Evolutionary conservation across 2,797 vertebrate genomes (phyloP).

Genomic region (Strix occidentalis): DNA sequence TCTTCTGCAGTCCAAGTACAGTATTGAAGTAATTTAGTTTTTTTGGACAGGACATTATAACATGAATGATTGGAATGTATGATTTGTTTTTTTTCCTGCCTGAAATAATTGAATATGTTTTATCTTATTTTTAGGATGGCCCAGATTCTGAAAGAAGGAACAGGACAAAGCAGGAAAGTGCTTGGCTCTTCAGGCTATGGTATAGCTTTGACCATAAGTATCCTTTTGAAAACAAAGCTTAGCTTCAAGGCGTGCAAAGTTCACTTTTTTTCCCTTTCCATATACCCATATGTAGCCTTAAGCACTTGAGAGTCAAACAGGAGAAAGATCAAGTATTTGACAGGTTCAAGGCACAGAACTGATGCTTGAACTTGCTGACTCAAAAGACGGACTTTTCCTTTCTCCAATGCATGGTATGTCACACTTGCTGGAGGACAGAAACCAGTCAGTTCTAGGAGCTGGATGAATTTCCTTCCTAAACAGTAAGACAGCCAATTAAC

Average conservation of each 20-base stretch:
- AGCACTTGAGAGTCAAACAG: not conserved
- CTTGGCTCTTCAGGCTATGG: slow-evolving; percentile 97
- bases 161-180: slow-evolving; percentile 93
- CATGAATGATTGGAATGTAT: not conserved
- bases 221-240: slow-evolving; percentile 81
- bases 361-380: not conserved
- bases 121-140: slow-evolving; percentile 81
- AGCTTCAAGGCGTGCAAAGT: not conserved
- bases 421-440: not conserved
- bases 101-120: slow-evolving; percentile 12
- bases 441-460: not conserved
- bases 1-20: not conserved
- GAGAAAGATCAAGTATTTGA: not conserved
- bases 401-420: not conserved
- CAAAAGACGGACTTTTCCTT: not conserved
- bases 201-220: slow-evolving; percentile 99
- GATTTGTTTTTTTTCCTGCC: not conserved
- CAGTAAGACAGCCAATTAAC: not conserved
- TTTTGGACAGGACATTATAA: not conserved
- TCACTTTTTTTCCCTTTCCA: not conserved
- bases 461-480: not conserved
- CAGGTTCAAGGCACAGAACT: not conserved
- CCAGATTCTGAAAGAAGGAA: slow-evolving; percentile 83
- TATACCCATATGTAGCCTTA: not conserved
- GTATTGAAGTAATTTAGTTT: not conserved